phyloP scores from a whole-genome alignment of 2,888 invertebrate species.

The Argyresthia albistria region DNA sequence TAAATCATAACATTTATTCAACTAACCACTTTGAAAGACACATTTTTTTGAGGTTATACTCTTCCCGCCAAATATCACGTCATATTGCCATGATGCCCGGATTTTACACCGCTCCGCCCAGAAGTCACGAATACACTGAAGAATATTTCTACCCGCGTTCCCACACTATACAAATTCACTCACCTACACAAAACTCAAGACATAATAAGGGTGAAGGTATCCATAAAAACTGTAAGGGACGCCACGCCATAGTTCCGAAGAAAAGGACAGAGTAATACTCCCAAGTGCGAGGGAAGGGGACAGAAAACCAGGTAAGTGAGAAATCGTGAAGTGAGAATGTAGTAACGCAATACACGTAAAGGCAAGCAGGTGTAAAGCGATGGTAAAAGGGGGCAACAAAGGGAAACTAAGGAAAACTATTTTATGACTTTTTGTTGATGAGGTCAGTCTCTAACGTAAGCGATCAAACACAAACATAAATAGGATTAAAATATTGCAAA shows the following conservation, averaged over 20 bases:
- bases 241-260: constrained; percentile 25
- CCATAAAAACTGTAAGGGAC: constrained; percentile 48
- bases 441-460: too few species aligned
- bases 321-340: constrained; percentile 47
- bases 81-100: constrained; percentile 37
- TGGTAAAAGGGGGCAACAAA: constrained; percentile 20
- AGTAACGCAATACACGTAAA: constrained; percentile 48
- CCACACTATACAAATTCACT: constrained; percentile 21
- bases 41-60: constrained; percentile 8
- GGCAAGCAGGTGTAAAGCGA: constrained; percentile 57
- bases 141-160: constrained; percentile 18
- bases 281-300: constrained; percentile 31
- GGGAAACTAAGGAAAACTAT: background rate
- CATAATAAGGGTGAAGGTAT: constrained; percentile 55
- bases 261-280: constrained; percentile 29
- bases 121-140: constrained; percentile 22
- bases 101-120: constrained; percentile 38
- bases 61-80: constrained; percentile 51
- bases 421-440: background rate
- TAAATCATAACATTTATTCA: constrained; percentile 6
- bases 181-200: constrained; percentile 47
- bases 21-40: background rate
- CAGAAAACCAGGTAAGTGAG: constrained; percentile 45
- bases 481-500: too few species aligned
- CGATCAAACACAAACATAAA: too few species aligned